These are phyloP conservation scores for Nymphalis urticae DNA, from an alignment of 2,888 invertebrate species.

Conservation along the genomic window DNA sequence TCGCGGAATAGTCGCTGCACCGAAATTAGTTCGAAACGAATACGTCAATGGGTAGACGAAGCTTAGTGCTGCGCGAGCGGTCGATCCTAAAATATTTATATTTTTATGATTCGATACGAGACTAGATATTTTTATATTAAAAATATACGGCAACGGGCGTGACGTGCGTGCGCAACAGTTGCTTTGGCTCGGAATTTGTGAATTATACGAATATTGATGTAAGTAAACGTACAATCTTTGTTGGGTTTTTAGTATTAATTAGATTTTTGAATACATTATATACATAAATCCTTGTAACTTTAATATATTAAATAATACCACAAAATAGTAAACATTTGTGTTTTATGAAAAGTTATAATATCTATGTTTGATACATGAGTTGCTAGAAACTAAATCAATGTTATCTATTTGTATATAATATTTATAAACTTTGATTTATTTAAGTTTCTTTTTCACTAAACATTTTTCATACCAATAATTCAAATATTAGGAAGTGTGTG, in stretches of 20 bases:
- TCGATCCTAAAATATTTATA: slow-evolving; percentile 70
- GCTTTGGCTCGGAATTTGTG: slow-evolving; percentile 40
- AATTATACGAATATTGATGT: slow-evolving; percentile 40
- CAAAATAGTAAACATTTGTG: neutral
- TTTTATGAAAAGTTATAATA: no score
- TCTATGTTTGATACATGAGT: no score
- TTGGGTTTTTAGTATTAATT: slow-evolving; percentile 25
- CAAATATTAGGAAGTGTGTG: no score
- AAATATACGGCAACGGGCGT: slow-evolving; percentile 62
- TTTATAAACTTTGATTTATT: neutral
- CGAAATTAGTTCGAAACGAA: slow-evolving; percentile 79
- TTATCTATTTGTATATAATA: neutral
- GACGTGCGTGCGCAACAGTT: slow-evolving; percentile 56
- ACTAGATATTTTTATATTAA: slow-evolving; percentile 71
- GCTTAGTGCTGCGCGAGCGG: slow-evolving; percentile 62
- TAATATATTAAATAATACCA: no score
- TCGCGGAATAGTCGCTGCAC: slow-evolving; percentile 79
- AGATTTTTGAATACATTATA: neutral
- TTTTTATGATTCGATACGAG: slow-evolving; percentile 74
- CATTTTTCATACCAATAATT: no score
- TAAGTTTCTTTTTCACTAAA: no score
- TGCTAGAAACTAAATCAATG: no score
- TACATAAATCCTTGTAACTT: no score
- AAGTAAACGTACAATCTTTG: slow-evolving; percentile 41
- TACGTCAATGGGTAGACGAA: slow-evolving; percentile 77